Evolutionary conservation across 2,888 invertebrate species (phyloP).

Genomic region (Scaptomyza polygonia): DNA sequence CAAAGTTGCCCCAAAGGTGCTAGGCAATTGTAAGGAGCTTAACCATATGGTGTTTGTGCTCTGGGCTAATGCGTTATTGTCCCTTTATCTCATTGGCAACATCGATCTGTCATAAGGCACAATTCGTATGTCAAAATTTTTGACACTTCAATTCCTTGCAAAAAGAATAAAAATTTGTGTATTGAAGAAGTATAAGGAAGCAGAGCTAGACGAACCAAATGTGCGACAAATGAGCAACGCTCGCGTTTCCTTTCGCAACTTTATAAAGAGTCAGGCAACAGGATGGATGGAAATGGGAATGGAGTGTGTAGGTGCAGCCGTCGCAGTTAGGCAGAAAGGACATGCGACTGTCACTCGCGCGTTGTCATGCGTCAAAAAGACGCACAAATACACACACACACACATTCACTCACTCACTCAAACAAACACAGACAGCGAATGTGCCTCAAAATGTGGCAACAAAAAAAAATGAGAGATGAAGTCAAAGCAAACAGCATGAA

Average conservation of each 20-base stretch:
- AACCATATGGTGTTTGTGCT: conserved; percentile 56
- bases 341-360: conserved; percentile 70
- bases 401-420: conserved; percentile 5
- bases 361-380: conserved; percentile 74
- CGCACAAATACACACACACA: conserved; percentile 24
- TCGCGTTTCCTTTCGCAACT: conserved; percentile 52
- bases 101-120: conserved; percentile 74
- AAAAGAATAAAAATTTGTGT: conserved; percentile 26
- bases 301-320: conserved; percentile 70
- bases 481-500: conserved; percentile 77
- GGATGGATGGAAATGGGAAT: conserved; percentile 29
- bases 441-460: conserved; percentile 30
- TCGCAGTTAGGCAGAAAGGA: conserved; percentile 42
- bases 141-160: conserved; percentile 83
- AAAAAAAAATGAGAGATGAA: conserved; percentile 54
- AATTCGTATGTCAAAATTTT: conserved; percentile 84
- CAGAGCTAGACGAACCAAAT: conserved; percentile 50
- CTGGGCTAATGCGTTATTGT: conserved; percentile 60
- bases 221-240: conserved; percentile 70
- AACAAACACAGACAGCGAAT: conserved; percentile 20
- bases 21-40: conserved; percentile 36
- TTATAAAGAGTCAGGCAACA: conserved; percentile 9
- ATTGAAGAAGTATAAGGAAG: not conserved
- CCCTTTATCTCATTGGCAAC: conserved; percentile 34
- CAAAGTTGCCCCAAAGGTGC: conserved; percentile 32